Conservation (phyloP, 2,113 vertebrate species). For the Dunckerocampus dactyliophorus region DNA sequence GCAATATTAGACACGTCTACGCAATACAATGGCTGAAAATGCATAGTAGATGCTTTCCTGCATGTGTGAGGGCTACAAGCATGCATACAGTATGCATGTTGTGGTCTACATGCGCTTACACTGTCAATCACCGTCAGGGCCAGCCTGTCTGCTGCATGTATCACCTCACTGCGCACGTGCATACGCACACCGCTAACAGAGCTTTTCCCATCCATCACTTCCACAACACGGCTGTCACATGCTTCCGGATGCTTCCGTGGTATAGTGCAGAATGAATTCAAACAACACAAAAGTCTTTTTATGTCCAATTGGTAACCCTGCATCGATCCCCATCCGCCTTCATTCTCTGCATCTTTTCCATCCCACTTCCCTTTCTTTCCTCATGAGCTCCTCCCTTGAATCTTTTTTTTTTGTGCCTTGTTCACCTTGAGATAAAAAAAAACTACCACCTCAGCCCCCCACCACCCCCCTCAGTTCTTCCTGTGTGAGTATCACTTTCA, state of each 20-base stretch:
- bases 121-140: background rate
- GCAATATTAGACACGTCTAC: no score
- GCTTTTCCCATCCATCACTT: no score
- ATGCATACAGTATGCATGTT: background rate
- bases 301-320: background rate
- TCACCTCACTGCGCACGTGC: no score
- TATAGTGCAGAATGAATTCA: no score
- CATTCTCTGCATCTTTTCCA: conserved; percentile 18
- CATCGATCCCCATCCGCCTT: conserved; percentile 13
- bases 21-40: no score
- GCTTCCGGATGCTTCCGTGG: no score
- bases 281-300: background rate
- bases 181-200: no score
- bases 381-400: conserved; percentile 9
- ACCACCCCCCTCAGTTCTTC: conserved; percentile 8
- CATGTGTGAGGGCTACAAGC: background rate
- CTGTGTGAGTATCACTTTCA: conserved; percentile 52
- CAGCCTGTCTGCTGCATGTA: background rate
- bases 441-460: background rate
- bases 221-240: no score
- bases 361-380: background rate
- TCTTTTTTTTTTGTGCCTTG: conserved; percentile 11
- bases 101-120: background rate
- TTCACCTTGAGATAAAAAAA: conserved; percentile 48
- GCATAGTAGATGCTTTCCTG: no score